Base-by-base conservation (phyloP, 2,888 invertebrate genomes). In the Dolomedes plantarius region DNA sequence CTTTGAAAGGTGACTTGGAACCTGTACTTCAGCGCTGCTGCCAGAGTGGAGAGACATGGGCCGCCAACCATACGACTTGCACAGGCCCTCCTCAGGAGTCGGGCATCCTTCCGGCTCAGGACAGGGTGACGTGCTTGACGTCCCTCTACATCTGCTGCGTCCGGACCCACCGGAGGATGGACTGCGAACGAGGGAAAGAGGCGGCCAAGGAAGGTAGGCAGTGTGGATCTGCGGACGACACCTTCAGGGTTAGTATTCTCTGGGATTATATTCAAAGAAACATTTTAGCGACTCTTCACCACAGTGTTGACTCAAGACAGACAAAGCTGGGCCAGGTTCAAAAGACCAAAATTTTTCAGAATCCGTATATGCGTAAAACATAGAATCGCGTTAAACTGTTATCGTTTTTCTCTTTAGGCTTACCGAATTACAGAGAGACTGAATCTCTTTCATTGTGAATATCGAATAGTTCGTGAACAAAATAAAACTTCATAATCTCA, bases 61-160 rank as follows among this genome's bases (percentile, higher is more conserved):
- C 85, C 27, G 68, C 62, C 7, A 85, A 78, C 28, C 74, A 85
- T 36, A 73, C 85, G 9, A 41, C 77, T 0, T 85, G 85, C 50
- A 62, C 77, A 0, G 85, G 85, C 31, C 74, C 74, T 6, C 64
- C 74, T 16, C 27, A 19, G 7, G 65, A 83, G 9, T n/a, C 23
- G 13, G 11, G 65, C 0, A 31, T 9, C 0, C 16, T 71, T 5
- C 65, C 50, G 0, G 71, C 46, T 3, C 39, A 46, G 13, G 82
- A 83, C 65, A 64, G 72, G 19, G 46, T 71, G 7, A 65, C 65
- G 29, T 83, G 82, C 46, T 23, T 72, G 11, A 71, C 82, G 0
- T 32, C 82, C 31, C 76, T 76, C 2, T 83, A 83, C 19, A 74
- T 85, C 11, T 85, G 85, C 23, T 85, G 85, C 28, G 29, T 85